A percentile compares a stretch with the other conserved stretches of the same genome.
Evolutionary conservation across 92 coral and sea anemone species (phyloP).

Genomic region (Umimayanthus kanabou): DNA sequence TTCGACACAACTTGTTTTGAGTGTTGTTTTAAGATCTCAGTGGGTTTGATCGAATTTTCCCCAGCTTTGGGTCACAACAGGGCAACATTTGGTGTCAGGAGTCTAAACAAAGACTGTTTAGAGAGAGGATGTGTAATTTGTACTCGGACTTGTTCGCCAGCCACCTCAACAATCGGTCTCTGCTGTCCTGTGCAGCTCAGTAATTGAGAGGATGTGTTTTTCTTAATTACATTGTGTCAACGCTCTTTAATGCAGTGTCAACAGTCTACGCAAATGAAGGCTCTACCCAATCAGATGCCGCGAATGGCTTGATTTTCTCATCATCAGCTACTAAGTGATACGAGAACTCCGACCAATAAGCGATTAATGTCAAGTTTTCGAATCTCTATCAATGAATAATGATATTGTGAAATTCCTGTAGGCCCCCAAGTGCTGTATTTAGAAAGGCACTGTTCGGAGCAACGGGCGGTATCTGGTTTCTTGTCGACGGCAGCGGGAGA

Average conservation of each 20-base stretch:
- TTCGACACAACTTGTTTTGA: conserved; percentile 9
- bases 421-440: conserved; percentile 95
- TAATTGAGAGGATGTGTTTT: conserved; percentile 95
- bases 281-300: conserved; percentile 75
- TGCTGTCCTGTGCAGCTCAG: conserved; percentile 51
- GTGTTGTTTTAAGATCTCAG: conserved; percentile 12
- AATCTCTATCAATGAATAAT: conserved; percentile 93
- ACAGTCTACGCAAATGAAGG: conserved; percentile 94
- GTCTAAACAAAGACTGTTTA: conserved; percentile 80
- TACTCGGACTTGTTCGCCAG: conserved; percentile 60
- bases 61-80: background rate
- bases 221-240: conserved; percentile 97
- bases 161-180: conserved; percentile 13
- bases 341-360: conserved; percentile 94
- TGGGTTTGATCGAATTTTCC: conserved; percentile 8
- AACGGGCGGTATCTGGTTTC: conserved; percentile 86
- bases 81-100: conserved; percentile 11
- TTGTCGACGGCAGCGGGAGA: conserved; percentile 66
- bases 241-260: conserved; percentile 94
- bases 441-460: conserved; percentile 75
- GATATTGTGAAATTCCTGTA: conserved; percentile 97
- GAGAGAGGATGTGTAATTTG: conserved; percentile 74
- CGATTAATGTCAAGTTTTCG: conserved; percentile 94
- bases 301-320: conserved; percentile 94
- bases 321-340: conserved; percentile 95